These are phyloP conservation scores for Trematomus bernacchii DNA, from an alignment of 2,797 vertebrate species.

Conservation along the genomic window DNA sequence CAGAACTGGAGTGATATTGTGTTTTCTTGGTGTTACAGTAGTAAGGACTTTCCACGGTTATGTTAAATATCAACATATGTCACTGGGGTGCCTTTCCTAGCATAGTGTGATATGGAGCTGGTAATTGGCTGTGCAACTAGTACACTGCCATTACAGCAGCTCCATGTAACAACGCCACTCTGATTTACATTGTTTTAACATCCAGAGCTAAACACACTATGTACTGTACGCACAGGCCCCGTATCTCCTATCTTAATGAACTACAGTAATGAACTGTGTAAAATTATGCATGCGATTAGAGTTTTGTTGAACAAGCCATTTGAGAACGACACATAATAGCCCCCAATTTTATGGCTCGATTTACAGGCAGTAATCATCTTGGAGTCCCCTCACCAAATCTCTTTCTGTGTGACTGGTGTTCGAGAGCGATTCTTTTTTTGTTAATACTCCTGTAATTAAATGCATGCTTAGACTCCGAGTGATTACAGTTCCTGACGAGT, in stretches of 20 bases:
- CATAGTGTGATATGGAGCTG: not conserved
- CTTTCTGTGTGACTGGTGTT: constrained; percentile 79
- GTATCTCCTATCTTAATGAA: constrained; percentile 73
- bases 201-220: constrained; percentile 3
- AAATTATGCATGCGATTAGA: constrained; percentile 75
- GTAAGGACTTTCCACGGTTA: not conserved
- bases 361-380: constrained; percentile 81
- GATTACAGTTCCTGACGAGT: constrained; percentile 78
- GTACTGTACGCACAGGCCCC: constrained; percentile 12
- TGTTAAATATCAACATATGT: constrained; percentile 21
- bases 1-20: too few species aligned
- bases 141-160: constrained; percentile 13
- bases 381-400: constrained; percentile 75
- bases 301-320: constrained; percentile 83
- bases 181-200: constrained; percentile 39
- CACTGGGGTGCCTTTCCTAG: not conserved
- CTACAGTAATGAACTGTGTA: constrained; percentile 73
- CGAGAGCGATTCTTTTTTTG: constrained; percentile 79
- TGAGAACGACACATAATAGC: constrained; percentile 76
- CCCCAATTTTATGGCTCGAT: constrained; percentile 79
- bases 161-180: constrained; percentile 7
- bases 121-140: constrained; percentile 20
- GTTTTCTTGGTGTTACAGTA: too few species aligned
- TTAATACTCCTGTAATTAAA: constrained; percentile 86
- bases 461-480: constrained; percentile 77